Percentiles rank a stretch among this genome's conserved stretches.
Conservation (phyloP, 2,797 vertebrate species). For the Valencia hispanica region DNA sequence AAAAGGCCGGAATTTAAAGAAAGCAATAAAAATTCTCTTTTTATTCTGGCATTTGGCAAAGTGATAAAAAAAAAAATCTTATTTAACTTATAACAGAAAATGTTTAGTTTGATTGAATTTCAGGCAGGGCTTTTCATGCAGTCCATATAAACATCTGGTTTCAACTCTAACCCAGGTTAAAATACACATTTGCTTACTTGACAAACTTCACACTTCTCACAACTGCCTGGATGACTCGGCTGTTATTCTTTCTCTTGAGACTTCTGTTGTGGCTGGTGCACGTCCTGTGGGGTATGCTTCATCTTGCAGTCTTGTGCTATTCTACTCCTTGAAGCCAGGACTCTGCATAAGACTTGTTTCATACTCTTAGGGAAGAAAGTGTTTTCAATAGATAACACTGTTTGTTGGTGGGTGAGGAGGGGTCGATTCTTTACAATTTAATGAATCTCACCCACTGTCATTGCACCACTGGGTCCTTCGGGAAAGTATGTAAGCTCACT, state of each 20-base stretch:
- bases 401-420: neutral
- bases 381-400: conserved; percentile 7
- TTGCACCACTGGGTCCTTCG: conserved; percentile 17
- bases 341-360: neutral
- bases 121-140: neutral
- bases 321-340: neutral
- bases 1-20: no score
- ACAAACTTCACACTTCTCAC: neutral
- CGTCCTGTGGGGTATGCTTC: neutral
- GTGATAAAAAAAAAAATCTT: neutral
- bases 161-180: neutral
- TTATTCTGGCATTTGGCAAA: no score
- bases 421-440: conserved; percentile 4
- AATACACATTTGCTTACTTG: neutral
- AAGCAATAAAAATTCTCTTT: no score
- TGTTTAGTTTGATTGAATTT: neutral
- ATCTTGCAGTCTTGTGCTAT: neutral
- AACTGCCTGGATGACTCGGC: neutral
- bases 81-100: neutral
- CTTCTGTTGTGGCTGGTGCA: neutral
- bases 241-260: neutral
- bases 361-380: conserved; percentile 9
- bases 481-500: neutral
- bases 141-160: neutral
- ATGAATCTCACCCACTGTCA: conserved; percentile 43